phyloP scores from a whole-genome alignment of 1,140 invertebrate species.

The Forficula auricularia region DNA sequence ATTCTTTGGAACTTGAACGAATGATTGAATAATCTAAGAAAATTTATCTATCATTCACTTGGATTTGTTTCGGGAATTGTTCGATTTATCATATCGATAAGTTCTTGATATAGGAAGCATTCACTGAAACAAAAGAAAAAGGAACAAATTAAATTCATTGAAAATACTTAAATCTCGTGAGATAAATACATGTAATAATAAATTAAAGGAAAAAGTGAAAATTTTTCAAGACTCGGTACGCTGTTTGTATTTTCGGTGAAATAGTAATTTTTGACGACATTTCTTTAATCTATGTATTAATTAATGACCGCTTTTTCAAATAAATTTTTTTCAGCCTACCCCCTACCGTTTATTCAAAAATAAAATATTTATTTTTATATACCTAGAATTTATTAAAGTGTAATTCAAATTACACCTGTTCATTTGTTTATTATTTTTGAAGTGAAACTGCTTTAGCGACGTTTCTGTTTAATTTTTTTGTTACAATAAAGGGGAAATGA shows the following conservation, averaged over 20 bases:
- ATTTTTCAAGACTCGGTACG: background rate
- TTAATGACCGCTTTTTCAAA: too few species aligned
- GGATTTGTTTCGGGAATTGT: background rate
- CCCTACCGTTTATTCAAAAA: too few species aligned
- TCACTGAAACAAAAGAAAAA: constrained; percentile 22
- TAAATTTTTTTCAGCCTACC: too few species aligned
- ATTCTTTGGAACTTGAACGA: too few species aligned
- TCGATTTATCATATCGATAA: constrained; percentile 33
- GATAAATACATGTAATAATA: background rate
- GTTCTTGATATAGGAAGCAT: constrained; percentile 44
- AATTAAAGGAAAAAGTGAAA: background rate
- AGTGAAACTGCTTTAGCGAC: too few species aligned
- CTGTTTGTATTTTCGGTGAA: background rate
- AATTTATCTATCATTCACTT: too few species aligned
- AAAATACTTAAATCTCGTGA: background rate
- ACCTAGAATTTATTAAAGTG: too few species aligned
- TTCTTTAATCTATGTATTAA: constrained; percentile 4
- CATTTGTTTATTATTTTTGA: too few species aligned
- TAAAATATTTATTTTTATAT: background rate
- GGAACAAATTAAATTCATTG: constrained; percentile 4
- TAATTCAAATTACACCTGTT: too few species aligned
- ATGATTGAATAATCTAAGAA: too few species aligned
- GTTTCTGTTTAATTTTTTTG: too few species aligned
- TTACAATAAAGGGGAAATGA: too few species aligned
- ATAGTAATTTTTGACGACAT: background rate